Evolutionary conservation across 92 coral and sea anemone species (phyloP).

Genomic region (Plumapathes pennacea): DNA sequence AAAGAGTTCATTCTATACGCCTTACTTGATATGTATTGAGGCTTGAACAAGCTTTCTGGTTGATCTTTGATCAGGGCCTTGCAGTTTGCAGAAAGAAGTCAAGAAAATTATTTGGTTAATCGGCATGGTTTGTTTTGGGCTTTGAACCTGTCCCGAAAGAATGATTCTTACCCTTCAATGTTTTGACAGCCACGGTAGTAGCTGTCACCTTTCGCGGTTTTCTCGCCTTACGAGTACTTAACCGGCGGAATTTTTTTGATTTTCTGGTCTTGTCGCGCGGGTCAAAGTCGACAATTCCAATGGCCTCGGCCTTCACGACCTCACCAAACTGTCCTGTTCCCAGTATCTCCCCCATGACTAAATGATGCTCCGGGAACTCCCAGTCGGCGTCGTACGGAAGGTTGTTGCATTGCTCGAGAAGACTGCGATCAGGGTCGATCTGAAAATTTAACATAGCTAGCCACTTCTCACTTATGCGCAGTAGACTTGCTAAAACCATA

Average conservation of each 20-base stretch:
- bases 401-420: conserved; percentile 86
- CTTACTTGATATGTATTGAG: no score
- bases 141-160: no score
- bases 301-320: conserved; percentile 86
- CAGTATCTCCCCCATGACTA: conserved; percentile 73
- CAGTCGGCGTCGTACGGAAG: conserved; percentile 96
- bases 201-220: conserved; percentile 43
- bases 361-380: conserved; percentile 94
- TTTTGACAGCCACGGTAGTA: conserved; percentile 83
- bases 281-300: conserved; percentile 82
- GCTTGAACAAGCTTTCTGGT: no score
- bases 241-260: conserved; percentile 59
- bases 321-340: conserved; percentile 99
- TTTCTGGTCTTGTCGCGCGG: conserved; percentile 67
- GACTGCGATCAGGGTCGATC: conserved; percentile 94
- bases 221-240: conserved; percentile 42
- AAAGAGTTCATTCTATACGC: no score
- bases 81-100: no score
- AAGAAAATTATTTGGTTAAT: no score
- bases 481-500: no score
- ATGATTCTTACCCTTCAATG: conserved; percentile 66
- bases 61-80: no score
- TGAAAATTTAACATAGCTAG: no score
- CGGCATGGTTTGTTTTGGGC: no score
- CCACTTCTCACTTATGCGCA: no score